Evolutionary conservation across 2,888 invertebrate species (phyloP), one percentile per base, ranked within the genome.

Genomic region (Drosophila fungiperda): DNA sequence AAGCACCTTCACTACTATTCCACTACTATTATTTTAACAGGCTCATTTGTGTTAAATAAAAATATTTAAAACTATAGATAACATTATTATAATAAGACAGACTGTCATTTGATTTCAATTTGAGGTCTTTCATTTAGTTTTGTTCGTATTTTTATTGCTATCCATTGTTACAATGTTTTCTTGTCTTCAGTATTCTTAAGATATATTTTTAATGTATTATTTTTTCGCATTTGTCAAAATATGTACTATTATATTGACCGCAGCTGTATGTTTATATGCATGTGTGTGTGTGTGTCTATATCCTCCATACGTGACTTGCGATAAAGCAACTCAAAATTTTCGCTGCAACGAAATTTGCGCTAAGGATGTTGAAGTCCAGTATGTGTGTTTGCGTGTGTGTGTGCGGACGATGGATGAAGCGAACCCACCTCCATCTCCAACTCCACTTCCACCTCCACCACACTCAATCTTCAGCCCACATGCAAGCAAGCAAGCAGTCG

Each of bases 271-370:
- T 52, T 26, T 65, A 78, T 76, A 71, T 73, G 70, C 55, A 67
- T 78, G 66, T 63, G 55, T 62, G 48, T 65, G 55, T 54, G 62
- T 67, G 40, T 36, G 58, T 74, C 49, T 68, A 57, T 71, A 68
- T 66, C 59, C 26, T 63, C 65, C 68, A 68, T 70, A 78, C 75
- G 82, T 84, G 80, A 72, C 73, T 76, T 79, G 78, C 74, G 79
- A 88, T 86, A 87, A 87, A 87, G 78, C 82, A 87, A 90, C 82
- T 87, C 84, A 82, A 83, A 89, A 86, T 88, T 85, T 83, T 75
- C 76, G 83, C 83, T 74, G 78, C 83, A 86, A 78, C 81, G 80
- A 89, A 89, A 90, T 87, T 87, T 85, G 69, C 84, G 86, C 81
- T 76, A 82, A 89, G 80, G 83, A 87, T 86, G 73, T 68, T 80